Base-by-base conservation (phyloP, 2,888 invertebrate genomes). In the Drosophila kambysellisi region DNA sequence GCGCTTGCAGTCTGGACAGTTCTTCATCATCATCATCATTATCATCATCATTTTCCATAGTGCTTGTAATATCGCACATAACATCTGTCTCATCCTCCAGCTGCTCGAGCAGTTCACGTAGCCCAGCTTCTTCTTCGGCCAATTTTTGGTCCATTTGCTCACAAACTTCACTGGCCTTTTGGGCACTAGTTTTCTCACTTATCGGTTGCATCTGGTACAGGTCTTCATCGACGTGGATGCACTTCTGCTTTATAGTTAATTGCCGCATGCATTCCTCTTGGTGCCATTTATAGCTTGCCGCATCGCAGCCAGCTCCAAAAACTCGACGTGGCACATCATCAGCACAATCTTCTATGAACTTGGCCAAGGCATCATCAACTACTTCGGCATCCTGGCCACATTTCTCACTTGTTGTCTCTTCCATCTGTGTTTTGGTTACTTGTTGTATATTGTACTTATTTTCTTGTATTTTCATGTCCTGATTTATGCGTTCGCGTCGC, bases 61-160 rank as follows among this genome's bases (percentile, higher is more conserved):
- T 46, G 8, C 74, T 75, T 6, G 76, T 63, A 4, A 82, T 53
- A 11, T 81, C 78, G 20, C 74, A 73, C 8, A 65, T 39, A 0
- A 51, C 54, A 3, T 90, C 82, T 46, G 70, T 75, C 41, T 91
- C 83, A 32, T 88, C 68, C 56, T 92, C 91, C 3, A 92, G 67
- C 33, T 91, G 74, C 35, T 83, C 78, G 6, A 91, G 65, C 6
- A 92, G 66, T 0, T 74, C 59, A 3, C 78, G 83, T 6, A 92
- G 48, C 20, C 79, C 74, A 17, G 58, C 72, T n/a, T 89, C 87
- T 20, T 91, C 88, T 4, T 32, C 74, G n/a, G 83, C 87, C 41
- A 90, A 3, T 12, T 76, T 69, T 15, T 60, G 5, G 33, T 48
- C 41, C 66, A 76, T 70, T 11, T 53, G 5, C 5, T 64, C 59